Percentiles rank a stretch among this genome's conserved stretches.
Evolutionary conservation across 2,113 vertebrate species (phyloP).

Genomic region (Eclectus roratus): DNA sequence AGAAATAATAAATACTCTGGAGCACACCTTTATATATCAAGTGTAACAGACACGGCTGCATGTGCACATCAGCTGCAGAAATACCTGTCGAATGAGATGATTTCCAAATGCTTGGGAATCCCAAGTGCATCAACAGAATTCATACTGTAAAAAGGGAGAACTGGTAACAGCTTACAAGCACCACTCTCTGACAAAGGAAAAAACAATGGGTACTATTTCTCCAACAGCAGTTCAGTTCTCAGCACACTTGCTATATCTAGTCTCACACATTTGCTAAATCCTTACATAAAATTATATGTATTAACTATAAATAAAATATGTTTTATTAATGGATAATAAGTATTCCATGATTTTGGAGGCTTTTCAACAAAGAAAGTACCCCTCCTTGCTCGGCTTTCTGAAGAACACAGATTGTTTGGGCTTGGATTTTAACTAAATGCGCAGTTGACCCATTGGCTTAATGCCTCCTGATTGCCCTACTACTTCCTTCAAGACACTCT

Average conservation of each 20-base stretch:
- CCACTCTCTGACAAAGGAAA: fast-evolving
- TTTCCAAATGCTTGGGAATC: neutral
- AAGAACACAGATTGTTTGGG: neutral
- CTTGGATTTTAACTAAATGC: neutral
- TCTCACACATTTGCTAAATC: neutral
- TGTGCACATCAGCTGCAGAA: neutral
- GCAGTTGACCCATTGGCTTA: neutral
- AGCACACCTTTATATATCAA: fast-evolving
- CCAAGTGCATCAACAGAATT: neutral
- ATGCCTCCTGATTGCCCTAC: neutral
- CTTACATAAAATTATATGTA: neutral
- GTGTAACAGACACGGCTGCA: neutral
- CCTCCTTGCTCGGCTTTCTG: neutral
- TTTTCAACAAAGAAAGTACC: neutral
- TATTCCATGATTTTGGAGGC: neutral
- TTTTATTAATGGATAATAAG: neutral
- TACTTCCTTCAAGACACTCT: neutral
- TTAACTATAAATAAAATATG: neutral
- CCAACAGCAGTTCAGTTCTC: neutral
- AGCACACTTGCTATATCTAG: neutral
- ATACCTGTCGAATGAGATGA: neutral
- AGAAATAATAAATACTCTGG: neutral
- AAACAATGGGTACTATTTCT: neutral
- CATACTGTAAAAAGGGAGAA: neutral
- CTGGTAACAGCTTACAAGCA: neutral